phyloP scores from a whole-genome alignment of 2,797 vertebrate genomes.

The Melanotaenia parkinsoni region DNA sequence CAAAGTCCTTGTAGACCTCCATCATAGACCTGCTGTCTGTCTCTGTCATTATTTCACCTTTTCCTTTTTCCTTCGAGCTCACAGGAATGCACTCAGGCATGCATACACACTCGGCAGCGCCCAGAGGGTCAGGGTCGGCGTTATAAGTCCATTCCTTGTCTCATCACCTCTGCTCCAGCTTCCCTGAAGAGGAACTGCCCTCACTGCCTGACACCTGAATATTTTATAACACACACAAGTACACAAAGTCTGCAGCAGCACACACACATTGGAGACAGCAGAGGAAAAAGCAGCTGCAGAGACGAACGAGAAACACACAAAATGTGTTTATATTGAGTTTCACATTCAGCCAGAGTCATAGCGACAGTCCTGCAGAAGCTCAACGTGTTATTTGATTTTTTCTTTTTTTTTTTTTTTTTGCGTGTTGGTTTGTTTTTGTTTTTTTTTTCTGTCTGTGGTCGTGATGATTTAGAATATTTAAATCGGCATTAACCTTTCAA shows the following conservation, averaged over 20 bases:
- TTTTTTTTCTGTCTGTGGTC: too few relatives aligned
- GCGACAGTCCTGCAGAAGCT: too few relatives aligned
- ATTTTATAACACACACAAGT: constrained; percentile 37
- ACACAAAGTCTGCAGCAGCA: not conserved
- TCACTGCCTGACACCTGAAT: constrained; percentile 47
- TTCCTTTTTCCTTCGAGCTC: constrained; percentile 5
- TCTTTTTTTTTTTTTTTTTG: too few relatives aligned
- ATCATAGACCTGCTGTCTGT: too few relatives aligned
- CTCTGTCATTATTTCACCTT: too few relatives aligned
- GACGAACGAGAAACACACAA: not conserved
- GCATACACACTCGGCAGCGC: constrained; percentile 6
- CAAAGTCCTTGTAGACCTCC: too few relatives aligned
- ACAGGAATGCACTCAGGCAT: not conserved
- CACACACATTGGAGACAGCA: too few relatives aligned
- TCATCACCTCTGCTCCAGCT: constrained; percentile 34
- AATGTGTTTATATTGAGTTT: too few relatives aligned
- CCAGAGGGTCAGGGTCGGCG: constrained; percentile 14
- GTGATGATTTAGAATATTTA: not conserved
- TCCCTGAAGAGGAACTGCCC: constrained; percentile 50
- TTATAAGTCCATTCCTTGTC: constrained; percentile 47
- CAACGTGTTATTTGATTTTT: too few relatives aligned
- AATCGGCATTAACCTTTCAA: not conserved
- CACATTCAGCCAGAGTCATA: not conserved
- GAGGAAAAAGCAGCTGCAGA: not conserved
- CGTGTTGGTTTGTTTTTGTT: not conserved